Base-by-base conservation (phyloP, 2,797 vertebrate genomes). In the Danio choprae region DNA sequence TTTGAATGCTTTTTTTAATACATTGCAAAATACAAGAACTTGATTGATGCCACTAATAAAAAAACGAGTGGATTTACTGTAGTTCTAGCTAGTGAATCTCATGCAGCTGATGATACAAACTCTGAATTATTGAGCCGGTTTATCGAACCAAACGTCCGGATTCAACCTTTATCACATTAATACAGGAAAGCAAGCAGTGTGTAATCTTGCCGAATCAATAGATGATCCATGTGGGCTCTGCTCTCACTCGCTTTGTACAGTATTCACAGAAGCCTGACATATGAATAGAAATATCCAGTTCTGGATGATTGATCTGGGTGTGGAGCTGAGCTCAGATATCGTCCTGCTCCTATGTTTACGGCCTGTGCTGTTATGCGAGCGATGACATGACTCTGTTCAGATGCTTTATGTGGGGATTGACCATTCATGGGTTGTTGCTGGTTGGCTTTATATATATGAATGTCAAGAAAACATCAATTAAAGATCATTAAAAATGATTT, bases 241-340 rank as follows among this genome's bases (percentile, higher is more conserved):
- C 3, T 38, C 4, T 2, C n/a, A 50, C 20, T n/a, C n/a, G n/a
- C n/a, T 29, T 29, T 29, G 29, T 29, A 29, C 44, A 50, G 55
- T 18, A 59, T 15, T 59, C 64, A 59, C 63, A 18, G 53, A 68
- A 15, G 22, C 40, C 64, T 78, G 65, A 60, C 55, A 36, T 69
- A 53, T 56, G n/a, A n/a, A 60, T 71, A 70, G 44, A 79, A 79
- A 58, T 60, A 69, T 70, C 12, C 43, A 10, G 55, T 48, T 69
- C 77, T 60, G 46, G 73, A 83, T 74, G 84, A 71, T 80, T 86
- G 82, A 70, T 82, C 73, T 46, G 84, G 84, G 84, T n/a, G 80
- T 73, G 74, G 82, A 40, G 3, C 53, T 56, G 44, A 60, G 63
- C 80, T 84, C 80, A 77, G 20, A 86, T 84, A 62, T 71, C 85